Percentiles rank a stretch among this genome's conserved stretches.
Conservation (phyloP, 1,140 invertebrate genomes). For the Eubasilissa regina region DNA sequence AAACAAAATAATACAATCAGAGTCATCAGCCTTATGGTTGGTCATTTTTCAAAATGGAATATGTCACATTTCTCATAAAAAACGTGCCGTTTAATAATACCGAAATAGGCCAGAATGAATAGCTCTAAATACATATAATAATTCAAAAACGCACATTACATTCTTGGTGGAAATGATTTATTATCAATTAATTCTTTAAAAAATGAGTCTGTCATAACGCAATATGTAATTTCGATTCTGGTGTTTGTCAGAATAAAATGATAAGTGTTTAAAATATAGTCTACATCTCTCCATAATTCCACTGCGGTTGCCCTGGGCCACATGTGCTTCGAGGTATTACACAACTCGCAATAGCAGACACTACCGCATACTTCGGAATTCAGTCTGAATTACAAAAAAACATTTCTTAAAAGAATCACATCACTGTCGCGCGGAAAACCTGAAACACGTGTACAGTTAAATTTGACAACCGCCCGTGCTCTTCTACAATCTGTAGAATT, state of each 20-base stretch:
- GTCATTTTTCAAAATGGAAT: too few relatives aligned
- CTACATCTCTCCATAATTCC: conserved; percentile 5
- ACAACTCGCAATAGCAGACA: background rate
- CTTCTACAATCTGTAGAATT: too few relatives aligned
- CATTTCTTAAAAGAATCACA: too few relatives aligned
- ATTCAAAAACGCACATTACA: background rate
- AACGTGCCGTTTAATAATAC: too few relatives aligned
- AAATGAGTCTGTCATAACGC: conserved; percentile 23
- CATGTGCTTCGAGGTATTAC: conserved; percentile 5
- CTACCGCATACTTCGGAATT: conserved; percentile 15
- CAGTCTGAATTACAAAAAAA: background rate
- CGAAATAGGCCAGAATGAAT: too few relatives aligned
- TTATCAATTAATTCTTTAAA: conserved; percentile 26
- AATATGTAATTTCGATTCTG: conserved; percentile 28
- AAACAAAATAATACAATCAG: too few relatives aligned
- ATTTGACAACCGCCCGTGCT: too few relatives aligned
- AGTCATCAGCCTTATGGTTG: too few relatives aligned
- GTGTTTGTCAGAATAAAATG: conserved; percentile 42
- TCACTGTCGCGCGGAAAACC: too few relatives aligned
- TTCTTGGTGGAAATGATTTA: conserved; percentile 16
- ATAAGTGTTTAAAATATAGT: conserved; percentile 31
- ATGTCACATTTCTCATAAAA: too few relatives aligned
- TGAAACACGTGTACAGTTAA: too few relatives aligned
- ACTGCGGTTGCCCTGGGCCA: conserved; percentile 14
- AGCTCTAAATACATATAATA: too few relatives aligned